Evolutionary conservation across 2,888 invertebrate species (phyloP), one percentile per base, ranked within the genome.

Genomic region (Temnothorax rugatulus): DNA sequence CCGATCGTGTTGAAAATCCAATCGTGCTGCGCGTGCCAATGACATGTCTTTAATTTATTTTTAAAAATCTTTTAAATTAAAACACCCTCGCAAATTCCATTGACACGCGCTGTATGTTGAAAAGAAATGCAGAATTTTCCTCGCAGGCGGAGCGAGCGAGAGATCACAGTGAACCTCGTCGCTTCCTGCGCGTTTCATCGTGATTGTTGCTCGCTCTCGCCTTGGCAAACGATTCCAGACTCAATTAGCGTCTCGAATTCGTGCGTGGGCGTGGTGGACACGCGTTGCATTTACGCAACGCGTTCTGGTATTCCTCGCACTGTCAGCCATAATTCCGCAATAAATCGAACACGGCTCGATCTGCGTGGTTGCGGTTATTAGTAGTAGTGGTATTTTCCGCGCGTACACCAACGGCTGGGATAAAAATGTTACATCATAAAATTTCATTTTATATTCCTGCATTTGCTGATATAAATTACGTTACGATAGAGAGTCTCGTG

Each of bases 191-290:
- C 18, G 9, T 21, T 21, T 54, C 52, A 44, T 77, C 77, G 75
- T 73, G 84, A 85, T 87, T 87, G 84, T 85, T 82, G 77, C 86
- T 86, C 63, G 66, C 85, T 87, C 64, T 41, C 59, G 61, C 63
- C 71, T 34, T 15, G n/a, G 68, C 74, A 81, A 87, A 84, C 77
- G 81, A 85, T 91, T 87, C 84, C 84, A 83, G 83, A 15, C 87
- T 88, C 85, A 91, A 89, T 91, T 90, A 88, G 84, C 83, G 79
- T 82, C 59, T 83, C 83, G 81, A 83, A 87, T 86, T 82, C 76
- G 85, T 41, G 83, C 86, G 86, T 87, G 79, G 86, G 86, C 81
- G 86, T 73, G 38, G 38, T 52, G 75, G 69, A 82, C 82, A 86
- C 86, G 84, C 82, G 69, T 69, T 34, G 82, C 68, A 75, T 64